Conservation (phyloP, 2,113 vertebrate genomes). For the Sinocyclocheilus rhinocerous region DNA sequence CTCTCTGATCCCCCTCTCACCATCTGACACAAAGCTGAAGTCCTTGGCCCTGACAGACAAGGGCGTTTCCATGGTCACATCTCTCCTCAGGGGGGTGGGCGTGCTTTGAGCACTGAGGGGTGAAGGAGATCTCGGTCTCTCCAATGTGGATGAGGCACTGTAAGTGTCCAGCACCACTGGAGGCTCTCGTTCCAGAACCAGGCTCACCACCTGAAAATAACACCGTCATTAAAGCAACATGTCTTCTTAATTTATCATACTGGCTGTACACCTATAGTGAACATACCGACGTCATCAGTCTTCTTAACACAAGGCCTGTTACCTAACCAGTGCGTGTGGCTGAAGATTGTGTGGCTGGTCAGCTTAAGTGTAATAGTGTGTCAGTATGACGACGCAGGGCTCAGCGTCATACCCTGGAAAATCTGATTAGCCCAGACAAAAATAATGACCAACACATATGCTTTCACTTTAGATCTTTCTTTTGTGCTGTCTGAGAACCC, state of each 20-base stretch:
- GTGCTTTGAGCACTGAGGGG: slow-evolving; percentile 60
- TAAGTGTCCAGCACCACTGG: slow-evolving; percentile 62
- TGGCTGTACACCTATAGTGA: not conserved
- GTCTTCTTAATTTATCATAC: not conserved
- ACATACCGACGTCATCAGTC: not conserved
- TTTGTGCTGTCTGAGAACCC: slow-evolving; percentile 5
- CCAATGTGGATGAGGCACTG: not conserved
- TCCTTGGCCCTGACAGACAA: slow-evolving; percentile 77
- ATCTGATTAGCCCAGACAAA: slow-evolving; percentile 51
- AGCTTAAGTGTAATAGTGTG: slow-evolving; percentile 41
- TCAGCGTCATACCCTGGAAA: slow-evolving; percentile 35
- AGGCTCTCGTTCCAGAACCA: slow-evolving; percentile 83
- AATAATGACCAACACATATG: slow-evolving; percentile 47
- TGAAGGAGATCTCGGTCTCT: slow-evolving; percentile 65
- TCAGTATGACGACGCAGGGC: slow-evolving; percentile 24
- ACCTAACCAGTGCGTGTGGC: slow-evolving; percentile 33
- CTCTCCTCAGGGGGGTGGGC: slow-evolving; percentile 67
- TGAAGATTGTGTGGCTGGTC: not conserved
- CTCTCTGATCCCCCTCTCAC: slow-evolving; percentile 71
- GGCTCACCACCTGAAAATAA: slow-evolving; percentile 77
- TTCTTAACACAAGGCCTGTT: not conserved
- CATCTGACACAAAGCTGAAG: slow-evolving; percentile 85
- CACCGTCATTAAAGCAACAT: not conserved
- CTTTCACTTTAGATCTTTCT: slow-evolving; percentile 28
- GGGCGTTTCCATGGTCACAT: slow-evolving; percentile 85